Base-by-base conservation (phyloP, 2,113 vertebrate genomes). In the Elachura formosa region DNA sequence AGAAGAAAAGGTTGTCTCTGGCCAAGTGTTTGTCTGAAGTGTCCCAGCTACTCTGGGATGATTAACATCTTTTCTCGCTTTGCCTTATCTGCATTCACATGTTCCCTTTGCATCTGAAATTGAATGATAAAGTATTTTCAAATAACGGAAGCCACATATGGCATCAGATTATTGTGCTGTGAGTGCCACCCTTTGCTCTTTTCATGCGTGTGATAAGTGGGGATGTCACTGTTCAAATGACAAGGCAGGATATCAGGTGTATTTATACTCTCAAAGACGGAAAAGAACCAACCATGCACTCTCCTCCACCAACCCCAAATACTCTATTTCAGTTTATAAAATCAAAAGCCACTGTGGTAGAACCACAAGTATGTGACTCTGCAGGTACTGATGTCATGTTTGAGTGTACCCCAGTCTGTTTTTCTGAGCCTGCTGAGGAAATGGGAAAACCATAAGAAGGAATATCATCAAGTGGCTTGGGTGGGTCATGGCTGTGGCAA, bases 1-100 rank as follows among this genome's bases (percentile, higher is more conserved):
- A 93, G 74, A 68, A 94, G 86, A 95, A 94, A 95, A 78, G 28
- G 12, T 90, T 81, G 61, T 90, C 38, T 75, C 56, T 92, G 94
- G 86, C 91, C 89, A 87, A 92, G 34, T 74, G 56, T 77, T 95
- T 81, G 89, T 81, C 89, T 94, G 58, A 89, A 92, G 77, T 83
- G 83, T 89, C 86, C 93, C 84, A 93, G 48, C 86, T 90, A 89
- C 64, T 75, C 80, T 93, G 56, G 76, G 84, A 75, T 78, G 88
- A 91, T 94, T 92, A 93, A n/a, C 68, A 81, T 90, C 68, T 92
- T 89, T 92, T 84, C 76, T 88, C n/a, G 68, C 58, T 63, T 3
- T 86, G 45, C 20, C 10, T 94, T 81, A 72, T 90, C 68, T 88
- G 48, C 8, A 1, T 84, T 90, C 56, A 7, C 40, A 3, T 78